Conservation (phyloP, 2,888 invertebrate species). For the Drosophila quinaria region DNA sequence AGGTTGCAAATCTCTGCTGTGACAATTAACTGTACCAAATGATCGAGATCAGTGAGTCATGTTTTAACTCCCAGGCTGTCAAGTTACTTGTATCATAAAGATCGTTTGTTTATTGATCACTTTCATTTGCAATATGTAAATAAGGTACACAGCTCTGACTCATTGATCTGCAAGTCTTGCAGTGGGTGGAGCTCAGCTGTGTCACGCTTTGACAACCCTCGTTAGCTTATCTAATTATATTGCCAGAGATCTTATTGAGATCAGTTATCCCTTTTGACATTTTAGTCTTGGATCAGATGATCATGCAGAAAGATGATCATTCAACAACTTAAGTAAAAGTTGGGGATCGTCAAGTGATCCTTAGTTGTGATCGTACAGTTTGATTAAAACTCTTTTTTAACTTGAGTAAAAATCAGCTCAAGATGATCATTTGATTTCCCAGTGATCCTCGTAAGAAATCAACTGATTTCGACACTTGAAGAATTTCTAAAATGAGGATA, state of each 20-base stretch:
- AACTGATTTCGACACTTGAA: neutral
- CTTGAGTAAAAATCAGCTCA: neutral
- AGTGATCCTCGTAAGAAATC: neutral
- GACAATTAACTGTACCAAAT: too few species aligned
- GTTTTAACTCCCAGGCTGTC: constrained; percentile 6
- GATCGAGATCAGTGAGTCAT: constrained; percentile 16
- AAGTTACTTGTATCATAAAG: constrained; percentile 9
- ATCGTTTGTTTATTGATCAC: constrained; percentile 21
- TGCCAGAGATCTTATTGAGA: neutral
- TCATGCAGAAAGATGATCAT: neutral
- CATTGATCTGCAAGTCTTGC: constrained; percentile 11
- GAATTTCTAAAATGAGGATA: neutral
- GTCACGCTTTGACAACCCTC: constrained; percentile 5
- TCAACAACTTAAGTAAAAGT: neutral
- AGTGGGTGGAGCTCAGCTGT: constrained; percentile 9
- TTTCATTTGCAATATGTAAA: constrained; percentile 18
- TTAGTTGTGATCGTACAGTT: neutral
- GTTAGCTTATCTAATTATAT: neutral
- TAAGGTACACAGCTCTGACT: constrained; percentile 23
- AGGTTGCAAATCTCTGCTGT: neutral
- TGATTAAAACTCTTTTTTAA: neutral
- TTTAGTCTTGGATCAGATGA: neutral
- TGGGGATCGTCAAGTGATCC: neutral
- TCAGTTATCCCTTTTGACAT: neutral
- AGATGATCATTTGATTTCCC: neutral